Conservation (phyloP, 2,797 vertebrate species). For the Galaxias olidus region DNA sequence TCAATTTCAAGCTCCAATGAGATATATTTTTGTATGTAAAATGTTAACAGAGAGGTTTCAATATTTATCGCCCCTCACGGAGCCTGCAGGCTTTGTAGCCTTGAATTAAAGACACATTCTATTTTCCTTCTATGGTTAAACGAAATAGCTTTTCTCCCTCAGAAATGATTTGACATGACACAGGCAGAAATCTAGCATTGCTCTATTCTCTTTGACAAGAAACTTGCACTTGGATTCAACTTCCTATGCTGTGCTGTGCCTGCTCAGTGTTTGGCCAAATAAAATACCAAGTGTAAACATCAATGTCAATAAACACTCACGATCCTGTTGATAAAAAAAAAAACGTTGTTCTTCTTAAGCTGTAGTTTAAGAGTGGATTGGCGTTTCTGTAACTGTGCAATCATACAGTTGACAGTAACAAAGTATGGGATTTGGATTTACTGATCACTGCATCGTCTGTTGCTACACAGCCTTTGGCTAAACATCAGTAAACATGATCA, state of each 20-base stretch:
- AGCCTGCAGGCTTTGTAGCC: constrained; percentile 54
- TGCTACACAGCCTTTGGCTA: constrained; percentile 52
- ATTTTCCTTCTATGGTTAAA: constrained; percentile 27
- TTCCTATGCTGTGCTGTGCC: constrained; percentile 30
- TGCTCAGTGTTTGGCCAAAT: too few species aligned
- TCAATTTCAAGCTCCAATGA: constrained; percentile 80
- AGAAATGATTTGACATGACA: constrained; percentile 49
- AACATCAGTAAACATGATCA: constrained; percentile 49
- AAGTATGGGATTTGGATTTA: constrained; percentile 53
- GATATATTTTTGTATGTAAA: constrained; percentile 71
- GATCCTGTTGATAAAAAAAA: too few species aligned
- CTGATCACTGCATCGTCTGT: constrained; percentile 45
- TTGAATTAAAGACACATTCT: constrained; percentile 46
- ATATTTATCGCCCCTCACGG: constrained; percentile 68
- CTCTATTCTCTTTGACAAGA: constrained; percentile 36
- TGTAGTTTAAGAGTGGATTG: constrained; percentile 33
- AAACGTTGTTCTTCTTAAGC: constrained; percentile 26
- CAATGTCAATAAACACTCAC: neutral
- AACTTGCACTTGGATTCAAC: constrained; percentile 31
- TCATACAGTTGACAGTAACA: constrained; percentile 50
- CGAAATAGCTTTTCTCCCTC: constrained; percentile 23
- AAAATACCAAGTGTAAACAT: neutral
- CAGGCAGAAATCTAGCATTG: constrained; percentile 46
- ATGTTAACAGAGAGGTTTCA: constrained; percentile 66
- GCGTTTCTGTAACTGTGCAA: constrained; percentile 41